phyloP scores from a whole-genome alignment of 2,888 invertebrate species.

The Asteroscopus sphinx region DNA sequence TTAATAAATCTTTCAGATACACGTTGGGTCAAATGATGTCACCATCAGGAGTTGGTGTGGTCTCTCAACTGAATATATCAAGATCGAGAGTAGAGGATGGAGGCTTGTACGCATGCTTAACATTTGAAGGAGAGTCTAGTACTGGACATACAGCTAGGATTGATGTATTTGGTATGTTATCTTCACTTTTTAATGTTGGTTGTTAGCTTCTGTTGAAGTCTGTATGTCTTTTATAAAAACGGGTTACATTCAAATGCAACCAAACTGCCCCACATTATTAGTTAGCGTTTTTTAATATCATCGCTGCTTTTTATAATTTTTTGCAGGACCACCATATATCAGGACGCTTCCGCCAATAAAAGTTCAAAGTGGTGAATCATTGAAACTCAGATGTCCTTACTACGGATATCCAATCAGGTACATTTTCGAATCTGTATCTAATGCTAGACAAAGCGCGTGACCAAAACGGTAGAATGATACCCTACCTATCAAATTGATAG shows the following conservation, averaged over 20 bases:
- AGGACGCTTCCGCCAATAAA: constrained; percentile 93
- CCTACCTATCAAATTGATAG: background rate
- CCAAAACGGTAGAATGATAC: background rate
- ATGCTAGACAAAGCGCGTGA: no score
- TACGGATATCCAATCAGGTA: constrained; percentile 95
- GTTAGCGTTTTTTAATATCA: background rate
- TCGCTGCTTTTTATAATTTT: background rate
- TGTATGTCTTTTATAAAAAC: no score
- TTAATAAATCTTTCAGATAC: constrained; percentile 67
- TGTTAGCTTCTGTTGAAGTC: no score
- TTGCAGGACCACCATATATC: constrained; percentile 93
- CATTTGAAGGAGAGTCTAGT: constrained; percentile 80
- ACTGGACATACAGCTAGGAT: constrained; percentile 77
- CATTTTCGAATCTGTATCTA: background rate
- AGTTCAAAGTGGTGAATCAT: constrained; percentile 94
- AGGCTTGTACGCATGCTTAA: constrained; percentile 90
- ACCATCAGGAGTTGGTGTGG: constrained; percentile 76
- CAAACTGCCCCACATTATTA: no score
- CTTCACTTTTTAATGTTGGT: no score
- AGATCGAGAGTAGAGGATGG: constrained; percentile 90
- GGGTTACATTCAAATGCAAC: no score
- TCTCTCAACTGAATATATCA: constrained; percentile 88
- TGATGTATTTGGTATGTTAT: constrained; percentile 86
- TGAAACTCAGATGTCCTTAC: constrained; percentile 94
- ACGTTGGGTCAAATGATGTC: constrained; percentile 85